Evolutionary conservation across 2,888 invertebrate genomes (phyloP).

Genomic region (Drosophila colorata): DNA sequence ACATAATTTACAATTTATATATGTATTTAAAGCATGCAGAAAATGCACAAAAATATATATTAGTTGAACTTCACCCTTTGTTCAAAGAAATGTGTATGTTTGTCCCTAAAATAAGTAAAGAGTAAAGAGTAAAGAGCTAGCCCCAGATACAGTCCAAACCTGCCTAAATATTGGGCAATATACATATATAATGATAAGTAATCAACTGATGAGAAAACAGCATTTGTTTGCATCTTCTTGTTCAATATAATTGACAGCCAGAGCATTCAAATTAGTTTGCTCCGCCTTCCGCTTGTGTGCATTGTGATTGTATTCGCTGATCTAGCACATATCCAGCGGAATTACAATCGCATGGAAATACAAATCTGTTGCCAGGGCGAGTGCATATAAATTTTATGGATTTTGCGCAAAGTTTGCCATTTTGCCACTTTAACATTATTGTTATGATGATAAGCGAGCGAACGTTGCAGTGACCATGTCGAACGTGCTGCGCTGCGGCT

Average conservation of each 20-base stretch:
- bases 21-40: no score
- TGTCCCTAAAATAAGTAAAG: no score
- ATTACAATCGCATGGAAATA: conserved; percentile 41
- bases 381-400: conserved; percentile 79
- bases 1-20: no score
- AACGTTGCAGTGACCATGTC: conserved; percentile 63
- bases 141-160: background rate
- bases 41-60: no score
- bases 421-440: conserved; percentile 84
- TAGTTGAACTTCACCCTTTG: no score
- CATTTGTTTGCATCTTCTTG: conserved; percentile 6
- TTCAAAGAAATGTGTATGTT: no score
- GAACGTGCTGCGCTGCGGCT: conserved; percentile 55
- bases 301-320: conserved; percentile 2
- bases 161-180: background rate
- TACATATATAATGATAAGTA: background rate
- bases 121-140: no score
- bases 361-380: conserved; percentile 59
- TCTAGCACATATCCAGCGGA: conserved; percentile 36
- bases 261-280: conserved; percentile 45
- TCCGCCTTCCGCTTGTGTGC: background rate
- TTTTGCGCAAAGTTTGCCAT: conserved; percentile 82
- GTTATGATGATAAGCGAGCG: conserved; percentile 83
- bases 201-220: background rate
- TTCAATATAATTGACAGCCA: conserved; percentile 32